These are phyloP conservation scores for Troilus luridus DNA, from an alignment of 2,888 invertebrate species.

Conservation along the genomic window DNA sequence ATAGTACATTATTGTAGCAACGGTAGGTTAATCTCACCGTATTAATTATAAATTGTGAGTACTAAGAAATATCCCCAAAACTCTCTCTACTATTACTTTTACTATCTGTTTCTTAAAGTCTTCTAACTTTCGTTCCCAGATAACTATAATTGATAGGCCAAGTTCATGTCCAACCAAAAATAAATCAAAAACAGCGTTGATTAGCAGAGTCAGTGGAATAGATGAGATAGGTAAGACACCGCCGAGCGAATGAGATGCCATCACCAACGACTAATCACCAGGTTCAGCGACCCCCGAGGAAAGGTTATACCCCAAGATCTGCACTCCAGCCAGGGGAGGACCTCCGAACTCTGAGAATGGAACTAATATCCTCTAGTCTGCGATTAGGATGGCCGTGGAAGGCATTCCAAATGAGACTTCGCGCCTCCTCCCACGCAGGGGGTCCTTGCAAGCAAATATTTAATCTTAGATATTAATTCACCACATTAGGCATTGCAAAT, in stretches of 20 bases:
- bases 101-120: not conserved
- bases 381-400: not conserved
- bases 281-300: not conserved
- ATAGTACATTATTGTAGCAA: too few relatives aligned
- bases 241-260: constrained; percentile 19
- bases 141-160: not conserved
- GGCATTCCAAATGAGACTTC: not conserved
- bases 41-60: too few relatives aligned
- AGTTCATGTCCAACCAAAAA: not conserved
- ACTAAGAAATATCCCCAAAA: too few relatives aligned
- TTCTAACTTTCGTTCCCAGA: not conserved
- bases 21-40: too few relatives aligned
- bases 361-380: not conserved
- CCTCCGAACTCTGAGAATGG: not conserved
- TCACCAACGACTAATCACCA: not conserved
- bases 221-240: not conserved
- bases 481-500: not conserved
- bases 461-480: not conserved
- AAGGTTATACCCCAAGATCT: not conserved
- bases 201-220: not conserved
- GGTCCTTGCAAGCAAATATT: not conserved
- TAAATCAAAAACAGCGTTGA: not conserved
- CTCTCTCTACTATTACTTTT: too few relatives aligned
- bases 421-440: not conserved
- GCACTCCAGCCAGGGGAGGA: not conserved